Base-by-base conservation (phyloP, 1,140 invertebrate genomes). In the Bathynomus jamesi region DNA sequence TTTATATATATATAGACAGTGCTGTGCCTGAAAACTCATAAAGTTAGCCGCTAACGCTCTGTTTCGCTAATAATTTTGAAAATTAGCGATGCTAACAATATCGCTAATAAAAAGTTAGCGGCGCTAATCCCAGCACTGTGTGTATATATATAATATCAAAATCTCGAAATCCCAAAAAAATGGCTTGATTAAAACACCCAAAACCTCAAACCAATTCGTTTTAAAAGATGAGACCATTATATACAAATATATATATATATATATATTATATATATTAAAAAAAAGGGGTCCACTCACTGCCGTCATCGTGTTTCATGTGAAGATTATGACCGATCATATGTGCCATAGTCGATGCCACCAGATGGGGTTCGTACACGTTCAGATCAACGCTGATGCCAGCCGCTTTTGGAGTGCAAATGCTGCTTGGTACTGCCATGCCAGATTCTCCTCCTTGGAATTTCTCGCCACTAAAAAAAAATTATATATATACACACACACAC, bases 261-360 rank as follows among this genome's bases (percentile, higher is more conserved):
- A 28, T 65, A 30, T 65, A 25, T 13, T 68, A 28, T 68, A 28
- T 68, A 28, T 68, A 29, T 68, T n/a, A n/a, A n/a, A n/a, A n/a
- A n/a, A n/a, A 29, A 66, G 30, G 10, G 60, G 65, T 40, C 85
- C 86, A 89, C 84, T 87, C 91, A 74, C 73, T 85, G 69, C 89
- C 90, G 78, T 94, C 91, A 82, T 97, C 95, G 83, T 98, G 95
- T 2, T 88, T 89, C 90, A 96, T 92, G 80, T 95, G 95, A 75
- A 98, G 90, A 82, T 96, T 97, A 79, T 98, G 95, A 21, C 95
- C 94, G 78, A 96, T 93, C 93, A 96, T 96, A 81, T 98, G 95
- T 11, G 94, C 92, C 88, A 97, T 90, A 17, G 93, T 94, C 10
- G 92, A 92, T 1, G 94, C 95, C 21, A 95, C 85, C 17, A 97